phyloP scores from a whole-genome alignment of 2,888 invertebrate species.

The Spisula solida region DNA sequence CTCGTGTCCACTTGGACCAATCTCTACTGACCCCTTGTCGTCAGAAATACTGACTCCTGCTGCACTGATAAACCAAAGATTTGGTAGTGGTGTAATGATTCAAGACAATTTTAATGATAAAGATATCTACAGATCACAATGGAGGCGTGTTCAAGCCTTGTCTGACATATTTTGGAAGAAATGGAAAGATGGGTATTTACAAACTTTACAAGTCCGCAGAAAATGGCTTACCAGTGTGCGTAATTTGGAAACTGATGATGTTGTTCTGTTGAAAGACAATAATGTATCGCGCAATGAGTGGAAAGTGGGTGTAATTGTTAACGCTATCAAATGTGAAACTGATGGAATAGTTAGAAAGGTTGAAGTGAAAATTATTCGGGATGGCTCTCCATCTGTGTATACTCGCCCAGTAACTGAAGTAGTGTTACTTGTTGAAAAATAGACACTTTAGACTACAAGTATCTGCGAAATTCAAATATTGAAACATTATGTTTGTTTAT shows the following conservation, averaged over 20 bases:
- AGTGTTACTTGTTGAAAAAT: too few species aligned
- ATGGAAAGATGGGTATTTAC: slow-evolving; percentile 56
- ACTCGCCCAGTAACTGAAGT: background rate
- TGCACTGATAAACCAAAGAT: background rate
- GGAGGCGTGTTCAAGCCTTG: slow-evolving; percentile 58
- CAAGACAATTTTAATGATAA: background rate
- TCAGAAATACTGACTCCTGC: slow-evolving; percentile 29
- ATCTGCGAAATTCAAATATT: too few species aligned
- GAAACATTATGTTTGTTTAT: too few species aligned
- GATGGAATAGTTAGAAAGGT: slow-evolving; percentile 23
- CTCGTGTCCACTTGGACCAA: slow-evolving; percentile 58
- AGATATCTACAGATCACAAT: slow-evolving; percentile 53
- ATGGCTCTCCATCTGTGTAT: background rate
- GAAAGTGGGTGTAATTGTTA: slow-evolving; percentile 43
- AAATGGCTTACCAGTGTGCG: slow-evolving; percentile 41
- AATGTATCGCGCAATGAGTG: slow-evolving; percentile 40
- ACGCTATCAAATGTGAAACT: background rate
- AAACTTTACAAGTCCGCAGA: slow-evolving; percentile 46
- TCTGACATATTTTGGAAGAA: slow-evolving; percentile 58
- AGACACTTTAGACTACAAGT: too few species aligned
- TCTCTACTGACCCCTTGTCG: slow-evolving; percentile 62
- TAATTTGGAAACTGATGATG: slow-evolving; percentile 22
- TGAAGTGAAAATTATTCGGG: background rate
- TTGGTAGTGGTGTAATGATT: too few species aligned
- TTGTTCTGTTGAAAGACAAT: slow-evolving; percentile 32